Percentiles rank a stretch among this genome's conserved stretches.
These are phyloP conservation scores for Philereme transversata DNA, from an alignment of 2,888 invertebrate genomes.

Conservation along the genomic window DNA sequence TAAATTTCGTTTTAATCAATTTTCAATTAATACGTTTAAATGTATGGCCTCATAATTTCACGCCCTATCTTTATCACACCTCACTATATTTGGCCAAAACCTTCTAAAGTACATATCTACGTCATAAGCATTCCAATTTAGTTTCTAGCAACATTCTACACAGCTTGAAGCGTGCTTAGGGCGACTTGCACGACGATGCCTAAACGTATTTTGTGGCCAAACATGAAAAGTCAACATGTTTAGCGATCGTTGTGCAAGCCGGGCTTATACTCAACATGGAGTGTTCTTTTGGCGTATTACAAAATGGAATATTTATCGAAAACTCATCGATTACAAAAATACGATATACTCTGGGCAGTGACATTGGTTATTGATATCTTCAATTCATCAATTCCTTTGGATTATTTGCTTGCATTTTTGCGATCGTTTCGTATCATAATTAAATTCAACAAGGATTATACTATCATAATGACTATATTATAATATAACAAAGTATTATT, in stretches of 20 bases:
- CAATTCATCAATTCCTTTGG: slow-evolving; percentile 62
- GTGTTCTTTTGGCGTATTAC: slow-evolving; percentile 53
- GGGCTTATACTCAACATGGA: slow-evolving; percentile 54
- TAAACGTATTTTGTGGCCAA: too few species aligned
- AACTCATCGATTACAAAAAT: slow-evolving; percentile 55
- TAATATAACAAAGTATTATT: slow-evolving; percentile 52
- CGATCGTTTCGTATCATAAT: slow-evolving; percentile 17
- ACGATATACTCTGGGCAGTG: slow-evolving; percentile 63
- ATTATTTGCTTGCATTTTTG: slow-evolving; percentile 45
- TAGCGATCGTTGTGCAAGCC: too few species aligned
- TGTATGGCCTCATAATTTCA: slow-evolving; percentile 5
- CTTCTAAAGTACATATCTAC: slow-evolving; percentile 14
- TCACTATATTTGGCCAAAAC: slow-evolving; percentile 14
- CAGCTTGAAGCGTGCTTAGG: slow-evolving; percentile 54
- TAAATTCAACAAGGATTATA: slow-evolving; percentile 46
- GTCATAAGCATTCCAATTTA: slow-evolving; percentile 23
- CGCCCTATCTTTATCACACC: background rate
- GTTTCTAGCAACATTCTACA: slow-evolving; percentile 42
- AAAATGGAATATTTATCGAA: slow-evolving; percentile 51
- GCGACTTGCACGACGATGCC: too few species aligned
- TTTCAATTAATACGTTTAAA: slow-evolving; percentile 3
- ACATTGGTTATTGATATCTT: slow-evolving; percentile 50
- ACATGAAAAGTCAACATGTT: too few species aligned
- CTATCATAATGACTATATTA: slow-evolving; percentile 43
- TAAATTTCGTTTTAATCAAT: slow-evolving; percentile 18